These are phyloP conservation scores for Bombyx huttoni DNA, from an alignment of 2,888 invertebrate species.

Conservation along the genomic window DNA sequence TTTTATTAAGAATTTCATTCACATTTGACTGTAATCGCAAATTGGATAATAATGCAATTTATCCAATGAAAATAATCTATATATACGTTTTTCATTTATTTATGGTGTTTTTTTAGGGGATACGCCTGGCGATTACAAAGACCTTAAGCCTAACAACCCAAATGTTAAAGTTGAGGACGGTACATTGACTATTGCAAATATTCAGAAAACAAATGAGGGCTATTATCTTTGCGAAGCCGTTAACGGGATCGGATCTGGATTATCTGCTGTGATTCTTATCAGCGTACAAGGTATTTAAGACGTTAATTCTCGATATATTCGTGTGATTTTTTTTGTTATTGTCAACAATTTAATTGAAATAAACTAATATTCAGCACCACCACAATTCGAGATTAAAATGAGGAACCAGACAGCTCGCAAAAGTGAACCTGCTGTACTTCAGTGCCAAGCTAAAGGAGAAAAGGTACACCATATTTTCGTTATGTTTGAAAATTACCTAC, in stretches of 20 bases:
- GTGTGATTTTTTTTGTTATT: no score
- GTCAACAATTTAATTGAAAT: not conserved
- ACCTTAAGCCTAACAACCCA: constrained; percentile 90
- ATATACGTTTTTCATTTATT: not conserved
- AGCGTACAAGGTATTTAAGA: constrained; percentile 86
- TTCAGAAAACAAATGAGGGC: constrained; percentile 94
- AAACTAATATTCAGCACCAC: constrained; percentile 78
- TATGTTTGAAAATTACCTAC: not conserved
- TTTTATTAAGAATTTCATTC: not conserved
- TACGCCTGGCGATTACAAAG: constrained; percentile 93
- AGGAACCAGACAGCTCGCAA: constrained; percentile 92
- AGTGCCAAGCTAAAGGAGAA: constrained; percentile 94
- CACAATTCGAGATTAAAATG: constrained; percentile 93
- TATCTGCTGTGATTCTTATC: constrained; percentile 94
- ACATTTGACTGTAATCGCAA: not conserved
- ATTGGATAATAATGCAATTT: not conserved
- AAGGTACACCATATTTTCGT: constrained; percentile 54
- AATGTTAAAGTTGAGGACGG: constrained; percentile 95
- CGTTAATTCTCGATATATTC: no score
- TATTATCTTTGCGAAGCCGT: constrained; percentile 96
- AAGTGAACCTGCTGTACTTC: constrained; percentile 90
- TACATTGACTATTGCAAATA: constrained; percentile 89
- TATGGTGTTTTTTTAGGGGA: constrained; percentile 74
- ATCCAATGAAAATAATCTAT: no score
- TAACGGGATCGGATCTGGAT: constrained; percentile 94